Percentiles rank a stretch among this genome's conserved stretches.
Evolutionary conservation across 53 echinoderm and acorn worm genomes (phyloP).

Genomic region (Antedon mediterranea): DNA sequence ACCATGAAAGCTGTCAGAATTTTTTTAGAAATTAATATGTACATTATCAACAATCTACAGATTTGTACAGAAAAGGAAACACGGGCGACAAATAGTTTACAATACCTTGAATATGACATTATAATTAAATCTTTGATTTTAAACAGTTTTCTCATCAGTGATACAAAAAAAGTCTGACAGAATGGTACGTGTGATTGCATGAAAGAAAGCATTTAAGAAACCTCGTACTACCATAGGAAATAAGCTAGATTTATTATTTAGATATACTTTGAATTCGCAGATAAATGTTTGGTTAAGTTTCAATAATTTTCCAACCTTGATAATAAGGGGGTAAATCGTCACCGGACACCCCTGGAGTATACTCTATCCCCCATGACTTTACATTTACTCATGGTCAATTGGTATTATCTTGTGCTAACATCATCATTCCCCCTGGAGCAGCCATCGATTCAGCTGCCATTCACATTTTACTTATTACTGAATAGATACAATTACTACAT

Average conservation of each 20-base stretch:
- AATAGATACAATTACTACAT: background rate
- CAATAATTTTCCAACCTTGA: background rate
- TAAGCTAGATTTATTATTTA: background rate
- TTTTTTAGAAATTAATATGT: background rate
- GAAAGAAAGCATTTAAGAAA: background rate
- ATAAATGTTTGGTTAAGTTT: background rate
- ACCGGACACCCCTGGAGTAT: background rate
- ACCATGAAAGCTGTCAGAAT: background rate
- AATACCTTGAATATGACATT: background rate
- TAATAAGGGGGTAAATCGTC: background rate
- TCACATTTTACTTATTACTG: background rate
- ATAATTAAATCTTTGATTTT: background rate
- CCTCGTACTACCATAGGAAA: background rate
- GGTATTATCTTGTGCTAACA: background rate
- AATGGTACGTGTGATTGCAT: background rate
- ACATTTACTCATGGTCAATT: background rate
- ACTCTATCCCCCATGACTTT: background rate
- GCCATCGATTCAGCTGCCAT: background rate
- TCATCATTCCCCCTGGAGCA: background rate
- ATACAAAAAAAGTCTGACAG: background rate
- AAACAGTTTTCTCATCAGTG: background rate
- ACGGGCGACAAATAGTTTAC: background rate
- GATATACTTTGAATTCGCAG: background rate
- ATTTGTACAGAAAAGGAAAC: background rate
- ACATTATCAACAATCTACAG: background rate